Base-by-base conservation (phyloP, 53 echinoderm and acorn worm genomes). In the Pentamera pediparva region DNA sequence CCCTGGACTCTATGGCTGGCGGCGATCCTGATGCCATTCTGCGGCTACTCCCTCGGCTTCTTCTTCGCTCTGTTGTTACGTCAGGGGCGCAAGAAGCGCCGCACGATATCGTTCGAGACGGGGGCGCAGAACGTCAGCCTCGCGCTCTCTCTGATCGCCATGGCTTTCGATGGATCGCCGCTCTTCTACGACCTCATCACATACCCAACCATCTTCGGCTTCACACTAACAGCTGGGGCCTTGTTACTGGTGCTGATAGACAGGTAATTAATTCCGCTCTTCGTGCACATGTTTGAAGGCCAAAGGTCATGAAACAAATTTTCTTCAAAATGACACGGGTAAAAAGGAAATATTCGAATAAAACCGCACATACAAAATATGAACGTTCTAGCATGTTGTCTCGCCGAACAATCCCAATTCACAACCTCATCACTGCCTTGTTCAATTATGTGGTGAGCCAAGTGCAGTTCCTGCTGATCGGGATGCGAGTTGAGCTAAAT, bases 91-190 rank as follows among this genome's bases (percentile, higher is more conserved):
- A 62, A 36, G 3, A 83, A 90, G 34, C 87, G 94, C 62, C 90
- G 94, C 20, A 90, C 94, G 75, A 94, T 94, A 50, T 77, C 87
- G 37, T 87, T 86, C 55, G 94, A 94, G 80, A 94, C 94, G 0
- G 94, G 94, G 22, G 49, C 73, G 6, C 94, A 94, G 40, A 94
- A 90, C 74, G 75, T 84, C 32, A 81, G 87, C 7, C 75, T 94
- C 37, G 87, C 90, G 8, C 37, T 94, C 39, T 84, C 94, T 18
- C 62, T 94, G 29, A 40, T 94, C 56, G 64, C 83, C 15, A 64
- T 93, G 35, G 75, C 89, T 18, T 89, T 89, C 78, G 72, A 81
- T 15, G 87, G 82, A 18, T 54, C 47, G 7, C 81, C 79, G 0
- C 24, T 84, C 31, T 59, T 94, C 15, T 49, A 65, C 26, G 81